Evolutionary conservation across 2,797 vertebrate species (phyloP), one percentile per base, ranked within the genome.

Genomic region (Pseudochromis fuscus): DNA sequence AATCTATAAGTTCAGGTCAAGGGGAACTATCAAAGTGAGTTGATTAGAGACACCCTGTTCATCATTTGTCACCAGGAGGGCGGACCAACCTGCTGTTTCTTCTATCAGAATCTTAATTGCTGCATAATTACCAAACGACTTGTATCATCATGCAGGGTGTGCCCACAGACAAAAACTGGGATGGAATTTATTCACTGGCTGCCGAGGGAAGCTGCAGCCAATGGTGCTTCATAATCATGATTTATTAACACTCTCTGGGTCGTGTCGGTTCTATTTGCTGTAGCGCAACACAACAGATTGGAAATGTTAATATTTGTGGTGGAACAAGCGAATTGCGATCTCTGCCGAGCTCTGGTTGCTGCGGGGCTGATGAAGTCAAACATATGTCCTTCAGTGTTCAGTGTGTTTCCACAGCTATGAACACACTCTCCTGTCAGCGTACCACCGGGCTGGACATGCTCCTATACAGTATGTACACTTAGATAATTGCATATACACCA

Each of bases 201-300:
- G 86, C 70, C 19, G 75, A 79, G 85, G 82, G 81, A 88, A 75
- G 70, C 82, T 67, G 87, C 83, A 79, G 82, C 87, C 83, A 88
- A 83, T 83, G 86, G 82, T 83, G 88, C 85, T 88, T 88, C 77
- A 85, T 94, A 93, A 94, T 93, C 90, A 85, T 93, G 93, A 95
- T 94, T 94, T 94, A 94, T 94, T 92, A 93, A 92, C 87, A 63
- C 81, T 82, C 82, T 77, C 86, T 66, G 77, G 82, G 81, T 91
- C 76, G 85, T 86, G 90, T 88, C 83, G 86, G 70, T 88, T 89
- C 83, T 87, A 80, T 92, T 94, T 90, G 89, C 87, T 69, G 72
- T 83, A 60, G 78, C 67, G 72, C 84, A 76, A 86, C 86, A 91
- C 88, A 90, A 86, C 92, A 93, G 89, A 94, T 93, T 93, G 92